Conservation (phyloP, 2,888 invertebrate species). For the Mimumesa dahlbomi region DNA sequence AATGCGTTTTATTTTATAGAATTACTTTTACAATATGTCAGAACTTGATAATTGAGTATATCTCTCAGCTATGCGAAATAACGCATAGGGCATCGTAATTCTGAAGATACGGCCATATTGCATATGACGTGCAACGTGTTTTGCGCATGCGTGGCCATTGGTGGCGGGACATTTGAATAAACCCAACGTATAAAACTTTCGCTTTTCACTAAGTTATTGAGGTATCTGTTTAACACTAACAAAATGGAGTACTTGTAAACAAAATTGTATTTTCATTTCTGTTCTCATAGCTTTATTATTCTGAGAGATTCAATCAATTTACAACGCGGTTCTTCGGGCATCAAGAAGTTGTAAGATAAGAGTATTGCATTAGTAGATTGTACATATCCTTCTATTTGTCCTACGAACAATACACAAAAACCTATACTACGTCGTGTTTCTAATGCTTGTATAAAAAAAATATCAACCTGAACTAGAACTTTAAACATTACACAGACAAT, state of each 20-base stretch:
- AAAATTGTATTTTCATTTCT: constrained; percentile 22
- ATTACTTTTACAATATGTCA: too few relatives aligned
- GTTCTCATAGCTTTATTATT: constrained; percentile 56
- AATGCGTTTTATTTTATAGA: too few relatives aligned
- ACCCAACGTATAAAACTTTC: too few relatives aligned
- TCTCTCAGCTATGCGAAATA: too few relatives aligned
- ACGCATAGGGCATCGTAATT: too few relatives aligned
- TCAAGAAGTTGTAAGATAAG: constrained; percentile 41
- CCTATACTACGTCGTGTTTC: constrained; percentile 35
- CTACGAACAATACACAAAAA: constrained; percentile 45
- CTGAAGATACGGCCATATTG: too few relatives aligned
- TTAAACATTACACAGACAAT: constrained; percentile 47
- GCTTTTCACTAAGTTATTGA: too few relatives aligned
- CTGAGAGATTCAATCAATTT: constrained; percentile 52
- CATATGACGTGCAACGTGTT: too few relatives aligned
- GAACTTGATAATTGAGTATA: too few relatives aligned
- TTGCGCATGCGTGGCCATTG: too few relatives aligned
- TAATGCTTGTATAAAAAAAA: constrained; percentile 57
- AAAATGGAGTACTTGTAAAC: constrained; percentile 14
- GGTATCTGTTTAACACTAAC: too few relatives aligned
- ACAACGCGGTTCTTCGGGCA: constrained; percentile 46
- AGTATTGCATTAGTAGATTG: constrained; percentile 55
- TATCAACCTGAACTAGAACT: constrained; percentile 46
- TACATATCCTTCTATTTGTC: constrained; percentile 33
- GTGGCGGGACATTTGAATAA: too few relatives aligned